Base-by-base conservation (phyloP, 1,140 invertebrate genomes). In the Lethocerus indicus region DNA sequence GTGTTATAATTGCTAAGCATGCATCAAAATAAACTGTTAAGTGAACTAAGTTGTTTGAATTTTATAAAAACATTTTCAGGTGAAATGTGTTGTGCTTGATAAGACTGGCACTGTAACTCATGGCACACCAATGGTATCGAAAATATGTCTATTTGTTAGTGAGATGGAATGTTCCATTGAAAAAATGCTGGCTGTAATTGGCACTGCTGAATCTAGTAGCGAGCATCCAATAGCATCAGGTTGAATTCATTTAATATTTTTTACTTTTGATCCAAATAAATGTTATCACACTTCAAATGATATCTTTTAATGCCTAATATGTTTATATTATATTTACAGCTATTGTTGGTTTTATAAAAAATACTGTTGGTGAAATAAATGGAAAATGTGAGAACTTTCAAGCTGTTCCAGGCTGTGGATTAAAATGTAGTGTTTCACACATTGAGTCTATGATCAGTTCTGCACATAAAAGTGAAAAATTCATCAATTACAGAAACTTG, bases 21-120 rank as follows among this genome's bases (percentile, higher is more conserved):
- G n/a, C n/a, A n/a, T n/a, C n/a, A n/a, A n/a, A n/a, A n/a, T n/a
- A n/a, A n/a, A n/a, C n/a, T n/a, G n/a, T n/a, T n/a, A n/a, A n/a
- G n/a, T n/a, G n/a, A n/a, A n/a, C n/a, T n/a, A n/a, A n/a, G n/a
- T 32, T 32, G n/a, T 32, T 32, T 32, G n/a, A 32, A 20, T 1
- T 14, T 39, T n/a, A 5, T 1, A 39, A 39, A 39, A 20, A 20
- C 26, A 26, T 41, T 54, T 64, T 3, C 61, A 84, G 81, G 74
- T 94, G 0, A 89, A 90, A 58, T 84, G 79, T 25, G 79, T 98
- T 14, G 87, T 98, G 16, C 98, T 99, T 66, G 95, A 98, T 64
- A 99, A 99, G 69, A 98, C 95, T 0, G 95, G 95, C 3, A 99
- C 95, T 0, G 82, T 99, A 1, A 99, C 95, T 0, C 77, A 88